A percentile compares a stretch with the other conserved stretches of the same genome.
Conservation (phyloP, 2,113 vertebrate species). For the Oreamnos americanus region DNA sequence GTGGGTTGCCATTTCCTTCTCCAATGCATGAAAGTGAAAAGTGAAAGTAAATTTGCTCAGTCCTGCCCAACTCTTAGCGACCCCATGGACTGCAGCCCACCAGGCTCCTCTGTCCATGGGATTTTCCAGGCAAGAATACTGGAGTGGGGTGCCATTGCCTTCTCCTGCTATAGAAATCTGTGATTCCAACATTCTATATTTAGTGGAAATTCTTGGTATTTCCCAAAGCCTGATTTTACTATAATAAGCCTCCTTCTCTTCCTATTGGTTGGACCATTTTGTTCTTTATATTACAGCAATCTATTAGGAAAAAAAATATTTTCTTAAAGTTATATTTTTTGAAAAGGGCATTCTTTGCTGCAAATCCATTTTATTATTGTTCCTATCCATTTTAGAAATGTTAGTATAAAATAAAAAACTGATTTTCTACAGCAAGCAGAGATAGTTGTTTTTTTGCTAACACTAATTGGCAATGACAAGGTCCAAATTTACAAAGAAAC, state of each 20-base stretch:
- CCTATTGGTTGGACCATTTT: neutral
- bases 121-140: no score
- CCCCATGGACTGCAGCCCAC: no score
- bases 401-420: neutral
- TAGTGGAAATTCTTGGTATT: neutral
- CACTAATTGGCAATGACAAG: neutral
- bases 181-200: neutral
- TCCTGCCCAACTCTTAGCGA: no score
- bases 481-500: neutral
- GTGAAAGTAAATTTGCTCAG: no score
- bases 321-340: neutral
- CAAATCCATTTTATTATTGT: constrained; percentile 9
- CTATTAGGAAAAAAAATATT: neutral
- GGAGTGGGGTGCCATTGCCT: no score
- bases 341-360: neutral
- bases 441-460: neutral
- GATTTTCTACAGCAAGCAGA: neutral
- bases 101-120: no score
- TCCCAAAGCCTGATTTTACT: neutral
- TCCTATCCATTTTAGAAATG: neutral
- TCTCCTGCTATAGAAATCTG: neutral
- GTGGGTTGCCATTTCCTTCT: no score
- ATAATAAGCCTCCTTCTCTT: neutral
- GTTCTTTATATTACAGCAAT: neutral
- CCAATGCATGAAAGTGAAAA: no score